Conservation (phyloP, 2,113 vertebrate species). For the Notothenia rossii region DNA sequence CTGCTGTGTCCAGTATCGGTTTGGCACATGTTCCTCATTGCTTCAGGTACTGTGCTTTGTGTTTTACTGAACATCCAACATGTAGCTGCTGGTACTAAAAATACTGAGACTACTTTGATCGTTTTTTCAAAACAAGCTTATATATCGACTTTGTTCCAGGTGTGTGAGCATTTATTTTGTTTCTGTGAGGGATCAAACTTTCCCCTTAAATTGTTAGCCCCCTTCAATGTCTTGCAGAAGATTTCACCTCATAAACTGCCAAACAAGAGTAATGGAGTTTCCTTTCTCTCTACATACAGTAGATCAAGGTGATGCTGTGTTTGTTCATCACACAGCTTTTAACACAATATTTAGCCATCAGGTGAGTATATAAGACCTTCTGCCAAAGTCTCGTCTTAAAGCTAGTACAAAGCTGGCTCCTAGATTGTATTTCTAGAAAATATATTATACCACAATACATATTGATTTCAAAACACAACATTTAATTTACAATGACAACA, state of each 20-base stretch:
- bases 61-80: background rate
- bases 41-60: background rate
- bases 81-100: slow-evolving; percentile 1
- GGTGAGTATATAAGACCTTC: background rate
- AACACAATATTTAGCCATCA: background rate
- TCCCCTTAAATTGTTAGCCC: no score
- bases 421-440: background rate
- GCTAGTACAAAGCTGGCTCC: background rate
- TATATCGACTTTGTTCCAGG: background rate
- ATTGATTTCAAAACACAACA: background rate
- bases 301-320: background rate
- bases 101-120: background rate
- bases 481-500: background rate
- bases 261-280: background rate
- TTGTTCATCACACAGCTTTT: background rate
- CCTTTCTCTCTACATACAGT: background rate
- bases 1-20: background rate
- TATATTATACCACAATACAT: background rate
- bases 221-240: background rate
- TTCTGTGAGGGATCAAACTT: background rate
- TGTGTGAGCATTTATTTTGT: background rate
- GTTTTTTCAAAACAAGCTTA: background rate
- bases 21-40: background rate
- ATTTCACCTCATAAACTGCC: no score
- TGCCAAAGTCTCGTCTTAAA: background rate